Evolutionary conservation across 2,113 vertebrate species (phyloP).

Genomic region (Osmerus eperlanus): DNA sequence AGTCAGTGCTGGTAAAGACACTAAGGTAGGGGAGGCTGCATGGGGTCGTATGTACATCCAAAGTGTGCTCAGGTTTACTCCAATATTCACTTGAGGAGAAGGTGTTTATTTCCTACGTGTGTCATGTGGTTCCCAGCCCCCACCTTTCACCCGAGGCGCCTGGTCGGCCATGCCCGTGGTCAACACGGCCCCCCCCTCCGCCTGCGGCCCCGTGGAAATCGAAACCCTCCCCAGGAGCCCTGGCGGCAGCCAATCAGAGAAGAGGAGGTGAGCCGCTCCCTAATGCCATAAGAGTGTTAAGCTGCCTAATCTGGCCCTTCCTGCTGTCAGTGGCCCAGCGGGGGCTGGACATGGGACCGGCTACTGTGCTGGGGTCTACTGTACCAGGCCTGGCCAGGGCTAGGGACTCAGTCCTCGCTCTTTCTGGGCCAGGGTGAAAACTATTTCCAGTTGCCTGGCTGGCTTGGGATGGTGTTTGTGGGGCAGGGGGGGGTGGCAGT

Average conservation of each 20-base stretch:
- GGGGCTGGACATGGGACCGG: too few relatives aligned
- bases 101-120: background rate
- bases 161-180: conserved; percentile 62
- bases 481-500: background rate
- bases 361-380: too few relatives aligned
- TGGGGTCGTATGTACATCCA: too few relatives aligned
- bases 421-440: too few relatives aligned
- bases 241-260: conserved; percentile 74
- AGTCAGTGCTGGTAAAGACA: conserved; percentile 71
- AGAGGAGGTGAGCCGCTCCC: conserved; percentile 76
- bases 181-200: conserved; percentile 59
- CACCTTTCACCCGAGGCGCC: conserved; percentile 53
- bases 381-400: too few relatives aligned
- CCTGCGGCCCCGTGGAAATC: conserved; percentile 79
- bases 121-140: background rate
- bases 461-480: background rate
- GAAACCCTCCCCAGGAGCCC: conserved; percentile 83
- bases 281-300: conserved; percentile 54
- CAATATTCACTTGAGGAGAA: background rate
- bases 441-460: too few relatives aligned
- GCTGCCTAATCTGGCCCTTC: conserved; percentile 48
- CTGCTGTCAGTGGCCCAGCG: conserved; percentile 27
- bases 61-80: too few relatives aligned
- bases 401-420: too few relatives aligned
- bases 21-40: conserved; percentile 56